These are phyloP conservation scores for Protobothrops flavoviridis DNA, from an alignment of 2,113 vertebrate species.

Conservation along the genomic window DNA sequence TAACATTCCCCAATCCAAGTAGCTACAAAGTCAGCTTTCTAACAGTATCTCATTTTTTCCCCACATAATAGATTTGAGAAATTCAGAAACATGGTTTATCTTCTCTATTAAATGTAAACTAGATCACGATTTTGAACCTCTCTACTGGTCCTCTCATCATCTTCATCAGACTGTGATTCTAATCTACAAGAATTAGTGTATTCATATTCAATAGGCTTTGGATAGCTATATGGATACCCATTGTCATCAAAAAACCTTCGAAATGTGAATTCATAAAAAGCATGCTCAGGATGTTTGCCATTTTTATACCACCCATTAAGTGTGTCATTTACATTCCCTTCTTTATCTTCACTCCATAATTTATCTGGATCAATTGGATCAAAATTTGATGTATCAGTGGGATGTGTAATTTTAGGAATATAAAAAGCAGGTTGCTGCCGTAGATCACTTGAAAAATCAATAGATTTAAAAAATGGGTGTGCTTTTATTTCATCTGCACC, in stretches of 20 bases:
- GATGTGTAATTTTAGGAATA: slow-evolving; percentile 93
- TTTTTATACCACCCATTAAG: slow-evolving; percentile 94
- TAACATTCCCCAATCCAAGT: not conserved
- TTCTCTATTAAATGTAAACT: slow-evolving; percentile 86
- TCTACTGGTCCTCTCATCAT: slow-evolving; percentile 65
- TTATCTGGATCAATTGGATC: slow-evolving; percentile 98
- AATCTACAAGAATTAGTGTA: slow-evolving; percentile 75
- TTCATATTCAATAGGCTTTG: slow-evolving; percentile 92
- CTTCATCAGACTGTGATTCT: slow-evolving; percentile 70
- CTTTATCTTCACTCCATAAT: slow-evolving; percentile 88
- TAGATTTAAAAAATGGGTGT: slow-evolving; percentile 89
- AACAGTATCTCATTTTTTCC: slow-evolving; percentile 31
- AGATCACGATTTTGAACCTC: slow-evolving; percentile 79
- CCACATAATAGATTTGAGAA: slow-evolving; percentile 46
- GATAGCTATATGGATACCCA: slow-evolving; percentile 96
- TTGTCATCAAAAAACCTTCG: slow-evolving; percentile 98
- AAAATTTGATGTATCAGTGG: slow-evolving; percentile 95
- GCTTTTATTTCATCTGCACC: slow-evolving; percentile 96
- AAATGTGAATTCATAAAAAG: slow-evolving; percentile 98
- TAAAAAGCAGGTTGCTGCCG: slow-evolving; percentile 90
- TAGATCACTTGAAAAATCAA: slow-evolving; percentile 93
- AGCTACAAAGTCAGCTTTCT: slow-evolving; percentile 50
- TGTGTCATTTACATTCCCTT: slow-evolving; percentile 86
- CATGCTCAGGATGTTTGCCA: slow-evolving; percentile 95
- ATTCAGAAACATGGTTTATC: slow-evolving; percentile 32